Evolutionary conservation across 2,113 vertebrate species (phyloP), one percentile per base, ranked within the genome.

Genomic region (Notarius quadriscutis): DNA sequence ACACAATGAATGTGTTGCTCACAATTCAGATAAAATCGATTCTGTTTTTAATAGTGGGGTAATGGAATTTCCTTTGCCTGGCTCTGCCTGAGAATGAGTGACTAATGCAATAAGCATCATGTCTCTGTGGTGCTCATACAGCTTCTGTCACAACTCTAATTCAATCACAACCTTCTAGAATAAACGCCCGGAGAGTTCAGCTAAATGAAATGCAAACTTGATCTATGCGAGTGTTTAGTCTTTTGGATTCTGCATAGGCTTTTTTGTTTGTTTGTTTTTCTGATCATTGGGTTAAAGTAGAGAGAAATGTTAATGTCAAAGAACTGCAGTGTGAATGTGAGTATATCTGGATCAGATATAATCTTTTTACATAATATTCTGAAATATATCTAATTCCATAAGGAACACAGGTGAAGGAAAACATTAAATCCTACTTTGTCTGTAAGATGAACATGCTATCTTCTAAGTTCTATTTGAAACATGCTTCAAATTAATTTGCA

Each of bases 1-100:
- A 72, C 11, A 22, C n/a, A 87, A 90, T 87, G 50, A 84, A 84
- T 81, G 34, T 67, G 60, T 83, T 88, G 77, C 87, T 87, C 82
- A 81, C 57, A 90, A 84, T 41, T 87, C 41, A 81, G 80, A 89
- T 86, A 63, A 89, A 89, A 89, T 90, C 81, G 84, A 83, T 83
- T 89, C 74, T 86, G 88, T 89, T 89, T 90, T 91, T 88, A 89
- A 89, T 88, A 88, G 86, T 67, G 80, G 58, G 71, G 80, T 88
- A 84, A 91, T 90, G 85, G 90, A 86, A 90, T 89, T 91, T 87
- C 85, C 41, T 84, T 57, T 30, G 55, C 27, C 81, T 65, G 72
- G 60, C 81, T 87, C 69, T 62, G 81, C 87, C 83, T 78, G 81
- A 60, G 86, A 85, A 88, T 87, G 63, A 91, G 87, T 81, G 88